A percentile compares a stretch with the other conserved stretches of the same genome.
Evolutionary conservation across 2,888 invertebrate genomes (phyloP).

Genomic region (Drosophila sordidapex): DNA sequence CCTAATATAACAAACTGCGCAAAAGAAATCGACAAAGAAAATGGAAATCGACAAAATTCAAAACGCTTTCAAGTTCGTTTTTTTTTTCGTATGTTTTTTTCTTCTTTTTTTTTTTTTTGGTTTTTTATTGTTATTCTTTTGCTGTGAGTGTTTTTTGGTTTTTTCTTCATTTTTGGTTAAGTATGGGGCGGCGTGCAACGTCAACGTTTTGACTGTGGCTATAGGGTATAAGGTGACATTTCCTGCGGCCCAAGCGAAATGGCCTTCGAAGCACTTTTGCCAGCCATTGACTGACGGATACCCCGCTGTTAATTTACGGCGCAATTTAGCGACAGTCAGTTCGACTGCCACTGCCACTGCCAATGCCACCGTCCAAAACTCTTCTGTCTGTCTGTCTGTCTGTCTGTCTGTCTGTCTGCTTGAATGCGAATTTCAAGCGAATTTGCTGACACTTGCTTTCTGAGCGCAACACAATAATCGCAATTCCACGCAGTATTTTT

Average conservation of each 20-base stretch:
- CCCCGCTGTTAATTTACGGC: conserved; percentile 39
- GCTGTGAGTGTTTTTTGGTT: not conserved
- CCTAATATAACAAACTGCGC: conserved; percentile 53
- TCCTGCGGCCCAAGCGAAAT: conserved; percentile 58
- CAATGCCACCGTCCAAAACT: conserved; percentile 18
- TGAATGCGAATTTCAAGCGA: conserved; percentile 11
- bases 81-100: conserved; percentile 1
- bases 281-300: conserved; percentile 36
- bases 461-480: conserved; percentile 28
- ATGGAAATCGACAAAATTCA: conserved; percentile 37
- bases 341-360: not conserved
- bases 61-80: conserved; percentile 37
- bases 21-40: conserved; percentile 48
- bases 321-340: conserved; percentile 29
- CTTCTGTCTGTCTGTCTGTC: not conserved
- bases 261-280: conserved; percentile 72
- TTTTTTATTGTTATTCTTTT: conserved; percentile 10
- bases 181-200: conserved; percentile 44
- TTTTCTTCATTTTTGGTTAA: conserved; percentile 4
- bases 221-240: conserved; percentile 71
- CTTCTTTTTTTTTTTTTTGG: not conserved
- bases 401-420: not conserved
- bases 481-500: conserved; percentile 33
- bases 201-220: conserved; percentile 53
- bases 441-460: conserved; percentile 41